Evolutionary conservation across 2,797 vertebrate species (phyloP).

Genomic region (Chloroceryle amazona): DNA sequence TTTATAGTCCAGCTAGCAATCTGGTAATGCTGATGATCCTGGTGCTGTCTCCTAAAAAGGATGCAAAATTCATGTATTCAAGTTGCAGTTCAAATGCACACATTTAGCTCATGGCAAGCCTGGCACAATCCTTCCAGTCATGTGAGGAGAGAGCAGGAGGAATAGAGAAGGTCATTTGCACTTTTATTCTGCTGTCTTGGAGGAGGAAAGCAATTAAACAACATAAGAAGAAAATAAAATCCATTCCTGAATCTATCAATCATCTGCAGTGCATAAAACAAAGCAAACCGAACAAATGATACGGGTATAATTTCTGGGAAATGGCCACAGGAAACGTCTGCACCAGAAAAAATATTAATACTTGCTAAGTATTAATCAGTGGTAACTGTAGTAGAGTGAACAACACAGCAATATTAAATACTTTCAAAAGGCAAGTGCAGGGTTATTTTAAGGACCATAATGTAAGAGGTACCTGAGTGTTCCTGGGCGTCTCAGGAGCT

Average conservation of each 20-base stretch:
- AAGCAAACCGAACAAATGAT: not conserved
- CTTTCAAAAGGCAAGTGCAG: not conserved
- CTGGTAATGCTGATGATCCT: constrained; percentile 8
- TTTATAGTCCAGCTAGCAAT: constrained; percentile 7
- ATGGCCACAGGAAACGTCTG: not conserved
- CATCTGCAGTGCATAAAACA: constrained; percentile 17
- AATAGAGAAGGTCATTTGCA: constrained; percentile 38
- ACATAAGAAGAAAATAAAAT: constrained; percentile 49
- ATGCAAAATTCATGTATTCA: constrained; percentile 46
- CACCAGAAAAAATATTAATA: constrained; percentile 48
- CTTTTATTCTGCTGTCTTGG: constrained; percentile 38
- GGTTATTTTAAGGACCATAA: constrained; percentile 25
- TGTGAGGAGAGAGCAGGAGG: not conserved
- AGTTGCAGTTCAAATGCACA: not conserved
- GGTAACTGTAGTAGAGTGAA: not conserved
- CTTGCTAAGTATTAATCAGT: constrained; percentile 62
- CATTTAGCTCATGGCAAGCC: not conserved
- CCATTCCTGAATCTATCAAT: constrained; percentile 41
- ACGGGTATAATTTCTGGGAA: not conserved
- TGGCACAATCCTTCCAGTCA: not conserved
- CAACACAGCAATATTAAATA: constrained; percentile 35
- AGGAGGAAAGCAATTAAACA: constrained; percentile 64
- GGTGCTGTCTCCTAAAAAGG: constrained; percentile 45
- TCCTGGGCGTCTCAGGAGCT: not conserved
- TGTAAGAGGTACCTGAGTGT: not conserved